Conservation (phyloP, 1,140 invertebrate species). For the Hyposmocoma kahamanoa region DNA sequence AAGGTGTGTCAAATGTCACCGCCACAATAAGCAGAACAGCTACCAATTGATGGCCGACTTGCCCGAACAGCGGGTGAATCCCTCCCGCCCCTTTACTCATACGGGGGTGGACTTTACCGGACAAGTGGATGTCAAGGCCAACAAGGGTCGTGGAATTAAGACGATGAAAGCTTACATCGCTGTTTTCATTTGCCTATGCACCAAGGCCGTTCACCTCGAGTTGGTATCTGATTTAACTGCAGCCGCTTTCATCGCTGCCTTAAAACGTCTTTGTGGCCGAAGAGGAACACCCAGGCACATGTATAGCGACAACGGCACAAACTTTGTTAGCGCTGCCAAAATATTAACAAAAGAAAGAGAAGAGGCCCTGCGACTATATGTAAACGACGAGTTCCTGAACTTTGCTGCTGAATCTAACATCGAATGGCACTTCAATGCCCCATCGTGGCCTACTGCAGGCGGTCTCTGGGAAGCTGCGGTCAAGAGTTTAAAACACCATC, state of each 20-base stretch:
- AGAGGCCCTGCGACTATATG: background rate
- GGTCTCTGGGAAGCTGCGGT: slow-evolving; percentile 5
- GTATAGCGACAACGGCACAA: slow-evolving; percentile 40
- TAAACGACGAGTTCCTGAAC: background rate
- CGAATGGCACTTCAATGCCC: slow-evolving; percentile 4
- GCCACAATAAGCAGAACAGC: background rate
- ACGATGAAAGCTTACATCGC: slow-evolving; percentile 18
- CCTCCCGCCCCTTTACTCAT: slow-evolving; percentile 22
- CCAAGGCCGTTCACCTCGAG: slow-evolving; percentile 36
- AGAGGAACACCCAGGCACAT: slow-evolving; percentile 15
- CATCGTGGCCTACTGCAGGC: background rate
- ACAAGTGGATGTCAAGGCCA: slow-evolving; percentile 24
- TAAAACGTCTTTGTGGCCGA: slow-evolving; percentile 31
- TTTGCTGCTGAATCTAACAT: background rate
- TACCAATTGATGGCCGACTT: slow-evolving; percentile 42
- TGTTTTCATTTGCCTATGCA: slow-evolving; percentile 29
- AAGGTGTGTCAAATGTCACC: background rate
- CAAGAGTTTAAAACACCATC: background rate
- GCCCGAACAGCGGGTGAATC: slow-evolving; percentile 25
- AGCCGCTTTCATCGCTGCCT: slow-evolving; percentile 26
- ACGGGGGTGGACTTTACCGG: slow-evolving; percentile 42
- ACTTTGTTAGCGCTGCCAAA: slow-evolving; percentile 28
- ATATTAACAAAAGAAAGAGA: background rate
- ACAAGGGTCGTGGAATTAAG: slow-evolving; percentile 9
- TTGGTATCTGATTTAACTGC: slow-evolving; percentile 26